Conservation (phyloP, 2,797 vertebrate species). For the Enteromius mattozi region DNA sequence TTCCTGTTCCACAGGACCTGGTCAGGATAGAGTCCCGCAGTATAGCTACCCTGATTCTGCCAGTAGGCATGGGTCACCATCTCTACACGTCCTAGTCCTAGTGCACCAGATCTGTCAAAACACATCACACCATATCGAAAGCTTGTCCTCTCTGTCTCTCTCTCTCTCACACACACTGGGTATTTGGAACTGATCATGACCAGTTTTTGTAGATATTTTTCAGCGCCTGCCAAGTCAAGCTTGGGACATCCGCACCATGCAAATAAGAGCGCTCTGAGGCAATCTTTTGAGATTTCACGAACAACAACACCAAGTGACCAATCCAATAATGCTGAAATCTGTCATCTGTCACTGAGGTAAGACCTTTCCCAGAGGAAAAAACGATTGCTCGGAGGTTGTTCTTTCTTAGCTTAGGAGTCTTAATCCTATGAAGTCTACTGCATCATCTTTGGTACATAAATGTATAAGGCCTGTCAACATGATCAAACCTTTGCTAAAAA, state of each 20-base stretch:
- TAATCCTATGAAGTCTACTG: not conserved
- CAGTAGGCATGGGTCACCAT: slow-evolving; percentile 25
- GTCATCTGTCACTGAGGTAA: slow-evolving; percentile 34
- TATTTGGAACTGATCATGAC: slow-evolving; percentile 4
- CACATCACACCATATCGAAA: slow-evolving; percentile 32
- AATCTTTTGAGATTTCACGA: not conserved
- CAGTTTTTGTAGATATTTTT: slow-evolving; percentile 17
- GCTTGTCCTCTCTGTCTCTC: slow-evolving; percentile 14
- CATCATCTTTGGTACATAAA: not conserved
- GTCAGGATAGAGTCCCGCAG: not conserved
- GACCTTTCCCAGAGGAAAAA: slow-evolving; percentile 4
- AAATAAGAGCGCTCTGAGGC: not conserved
- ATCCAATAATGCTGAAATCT: not conserved
- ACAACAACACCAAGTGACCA: not conserved
- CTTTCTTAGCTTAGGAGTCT: not conserved
- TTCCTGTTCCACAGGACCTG: not conserved
- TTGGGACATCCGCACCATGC: not conserved
- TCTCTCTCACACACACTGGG: not conserved
- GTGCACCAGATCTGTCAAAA: slow-evolving; percentile 56
- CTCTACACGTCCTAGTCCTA: slow-evolving; percentile 37
- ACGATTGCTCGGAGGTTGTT: not conserved
- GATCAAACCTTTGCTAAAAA: not conserved
- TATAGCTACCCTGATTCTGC: slow-evolving; percentile 19
- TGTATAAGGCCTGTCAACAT: not conserved
- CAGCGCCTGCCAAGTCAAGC: not conserved